phyloP scores from a whole-genome alignment of 35 echinoderm and acorn worm species.

The Patiria miniata region DNA sequence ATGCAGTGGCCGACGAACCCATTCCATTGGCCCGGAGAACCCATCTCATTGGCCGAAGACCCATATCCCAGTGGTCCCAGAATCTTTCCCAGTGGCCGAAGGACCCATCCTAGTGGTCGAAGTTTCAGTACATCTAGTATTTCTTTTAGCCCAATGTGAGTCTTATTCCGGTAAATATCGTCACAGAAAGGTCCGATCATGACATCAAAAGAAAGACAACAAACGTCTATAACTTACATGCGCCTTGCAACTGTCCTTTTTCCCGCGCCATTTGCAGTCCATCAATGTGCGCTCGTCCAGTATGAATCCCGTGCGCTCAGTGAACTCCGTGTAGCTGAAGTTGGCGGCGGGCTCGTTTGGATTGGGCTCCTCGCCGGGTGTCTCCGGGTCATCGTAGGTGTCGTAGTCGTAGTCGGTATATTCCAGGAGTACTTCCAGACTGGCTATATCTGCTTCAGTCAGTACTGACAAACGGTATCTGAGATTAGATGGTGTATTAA shows the following conservation, averaged over 20 bases:
- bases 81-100: no score
- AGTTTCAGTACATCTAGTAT: no score
- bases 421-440: background rate
- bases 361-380: background rate
- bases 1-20: no score
- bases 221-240: background rate
- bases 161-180: no score
- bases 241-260: background rate
- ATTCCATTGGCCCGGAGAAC: no score
- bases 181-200: no score
- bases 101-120: no score
- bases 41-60: no score
- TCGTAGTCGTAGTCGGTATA: slow-evolving; percentile 28
- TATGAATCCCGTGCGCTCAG: slow-evolving; percentile 16
- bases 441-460: background rate
- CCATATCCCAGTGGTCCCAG: no score
- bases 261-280: slow-evolving; percentile 31
- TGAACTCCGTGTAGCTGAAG: slow-evolving; percentile 34
- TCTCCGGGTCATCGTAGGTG: background rate
- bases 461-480: slow-evolving; percentile 23
- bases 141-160: no score
- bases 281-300: background rate
- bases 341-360: background rate
- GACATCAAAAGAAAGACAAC: no score
- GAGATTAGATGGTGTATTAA: background rate